These are phyloP conservation scores for Apodemus sylvaticus DNA, from an alignment of 2,113 vertebrate genomes.

Conservation along the genomic window DNA sequence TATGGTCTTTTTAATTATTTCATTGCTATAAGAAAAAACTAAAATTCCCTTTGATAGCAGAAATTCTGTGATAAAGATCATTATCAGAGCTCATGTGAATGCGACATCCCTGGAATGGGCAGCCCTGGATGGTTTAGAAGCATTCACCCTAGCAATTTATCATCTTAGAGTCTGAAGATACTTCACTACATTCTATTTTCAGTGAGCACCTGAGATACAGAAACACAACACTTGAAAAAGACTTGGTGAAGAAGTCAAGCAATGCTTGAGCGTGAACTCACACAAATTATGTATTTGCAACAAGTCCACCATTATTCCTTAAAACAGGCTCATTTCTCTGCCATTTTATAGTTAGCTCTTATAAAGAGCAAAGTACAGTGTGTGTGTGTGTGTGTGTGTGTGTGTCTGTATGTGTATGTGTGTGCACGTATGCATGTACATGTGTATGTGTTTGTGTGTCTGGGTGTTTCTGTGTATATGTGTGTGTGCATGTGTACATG, in stretches of 20 bases:
- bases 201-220: not conserved
- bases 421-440: not conserved
- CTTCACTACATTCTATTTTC: constrained; percentile 2
- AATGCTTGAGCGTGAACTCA: not conserved
- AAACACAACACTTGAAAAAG: not conserved
- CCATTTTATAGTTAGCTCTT: not conserved
- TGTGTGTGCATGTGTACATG: not conserved
- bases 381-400: not conserved
- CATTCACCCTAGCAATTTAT: not conserved
- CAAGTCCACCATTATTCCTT: not conserved
- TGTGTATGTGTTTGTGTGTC: not conserved
- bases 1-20: constrained; percentile 19
- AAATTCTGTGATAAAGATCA: not conserved
- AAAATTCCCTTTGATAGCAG: not conserved
- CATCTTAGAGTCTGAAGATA: not conserved
- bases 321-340: not conserved
- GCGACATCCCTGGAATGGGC: not conserved
- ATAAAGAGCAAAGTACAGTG: not conserved
- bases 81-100: not conserved
- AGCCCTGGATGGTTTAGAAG: not conserved
- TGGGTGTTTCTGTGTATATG: not conserved
- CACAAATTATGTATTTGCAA: not conserved
- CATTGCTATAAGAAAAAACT: not conserved
- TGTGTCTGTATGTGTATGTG: not conserved
- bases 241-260: not conserved